Percentiles rank a stretch among this genome's conserved stretches.
phyloP scores from a whole-genome alignment of 2,797 vertebrate species.

The Pampus argenteus region DNA sequence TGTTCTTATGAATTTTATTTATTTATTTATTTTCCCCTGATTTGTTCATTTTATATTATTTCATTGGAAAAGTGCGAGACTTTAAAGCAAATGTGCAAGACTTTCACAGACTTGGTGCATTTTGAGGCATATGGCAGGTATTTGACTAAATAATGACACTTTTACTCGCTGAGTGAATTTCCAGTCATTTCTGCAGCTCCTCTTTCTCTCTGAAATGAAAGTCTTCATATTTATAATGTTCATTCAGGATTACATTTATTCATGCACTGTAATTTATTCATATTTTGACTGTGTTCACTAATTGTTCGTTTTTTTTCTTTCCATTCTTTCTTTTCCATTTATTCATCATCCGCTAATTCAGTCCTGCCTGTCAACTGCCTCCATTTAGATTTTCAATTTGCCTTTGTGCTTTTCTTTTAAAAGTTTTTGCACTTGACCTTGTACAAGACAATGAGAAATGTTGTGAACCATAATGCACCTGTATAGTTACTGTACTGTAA shows the following conservation, averaged over 20 bases:
- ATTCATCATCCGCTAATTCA: slow-evolving; percentile 64
- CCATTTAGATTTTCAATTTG: slow-evolving; percentile 56
- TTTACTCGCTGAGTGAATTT: slow-evolving; percentile 20
- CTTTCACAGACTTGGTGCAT: not conserved
- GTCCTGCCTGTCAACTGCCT: slow-evolving; percentile 59
- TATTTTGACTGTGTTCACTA: slow-evolving; percentile 56
- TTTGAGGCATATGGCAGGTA: slow-evolving; percentile 17
- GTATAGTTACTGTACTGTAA: slow-evolving; percentile 55
- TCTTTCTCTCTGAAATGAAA: slow-evolving; percentile 35
- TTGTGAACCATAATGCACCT: slow-evolving; percentile 62
- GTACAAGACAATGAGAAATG: slow-evolving; percentile 56
- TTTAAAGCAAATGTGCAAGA: slow-evolving; percentile 12
- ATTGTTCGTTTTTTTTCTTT: slow-evolving; percentile 67
- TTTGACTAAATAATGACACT: slow-evolving; percentile 32
- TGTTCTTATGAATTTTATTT: slow-evolving; percentile 55
- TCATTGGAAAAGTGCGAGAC: not conserved
- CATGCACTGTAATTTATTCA: slow-evolving; percentile 59
- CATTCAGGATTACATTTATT: slow-evolving; percentile 44
- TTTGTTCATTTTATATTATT: not conserved
- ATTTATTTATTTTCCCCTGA: slow-evolving; percentile 25
- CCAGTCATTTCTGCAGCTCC: slow-evolving; percentile 15
- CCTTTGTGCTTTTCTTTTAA: slow-evolving; percentile 56
- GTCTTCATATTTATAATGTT: slow-evolving; percentile 50
- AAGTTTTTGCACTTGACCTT: slow-evolving; percentile 65
- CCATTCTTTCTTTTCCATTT: slow-evolving; percentile 56